Evolutionary conservation across 2,113 vertebrate species (phyloP).

Genomic region (Sciurus niger): DNA sequence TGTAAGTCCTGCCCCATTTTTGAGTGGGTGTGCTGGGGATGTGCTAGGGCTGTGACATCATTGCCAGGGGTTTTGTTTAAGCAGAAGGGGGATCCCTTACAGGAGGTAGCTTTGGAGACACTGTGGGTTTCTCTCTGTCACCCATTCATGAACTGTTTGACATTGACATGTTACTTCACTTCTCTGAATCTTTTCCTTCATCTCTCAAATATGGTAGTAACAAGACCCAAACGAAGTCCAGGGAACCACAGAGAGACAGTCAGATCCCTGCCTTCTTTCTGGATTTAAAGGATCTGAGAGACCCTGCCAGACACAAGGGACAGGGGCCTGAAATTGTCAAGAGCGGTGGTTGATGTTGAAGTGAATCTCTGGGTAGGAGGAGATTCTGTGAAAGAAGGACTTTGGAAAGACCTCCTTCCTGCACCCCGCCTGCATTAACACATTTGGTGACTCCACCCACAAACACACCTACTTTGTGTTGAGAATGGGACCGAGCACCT

Average conservation of each 20-base stretch:
- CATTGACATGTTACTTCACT: no score
- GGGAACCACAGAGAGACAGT: background rate
- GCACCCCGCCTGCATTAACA: background rate
- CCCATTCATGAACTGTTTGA: no score
- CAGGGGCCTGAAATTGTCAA: background rate
- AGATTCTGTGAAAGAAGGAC: background rate
- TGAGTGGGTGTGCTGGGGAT: background rate
- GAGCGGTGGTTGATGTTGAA: background rate
- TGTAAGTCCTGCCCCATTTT: background rate
- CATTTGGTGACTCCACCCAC: background rate
- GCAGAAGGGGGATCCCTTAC: background rate
- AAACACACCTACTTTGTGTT: background rate
- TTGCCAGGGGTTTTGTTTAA: background rate
- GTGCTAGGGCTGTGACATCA: background rate
- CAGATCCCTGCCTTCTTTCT: background rate
- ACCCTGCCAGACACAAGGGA: background rate
- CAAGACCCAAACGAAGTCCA: background rate
- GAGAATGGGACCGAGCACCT: background rate
- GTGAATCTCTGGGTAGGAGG: background rate
- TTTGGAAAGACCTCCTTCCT: background rate
- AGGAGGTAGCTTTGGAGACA: background rate
- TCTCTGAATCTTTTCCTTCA: background rate
- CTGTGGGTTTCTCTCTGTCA: background rate
- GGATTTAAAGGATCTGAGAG: background rate
- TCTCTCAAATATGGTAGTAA: background rate